Base-by-base conservation (phyloP, 2,888 invertebrate genomes). In the Melanchra persicariae region DNA sequence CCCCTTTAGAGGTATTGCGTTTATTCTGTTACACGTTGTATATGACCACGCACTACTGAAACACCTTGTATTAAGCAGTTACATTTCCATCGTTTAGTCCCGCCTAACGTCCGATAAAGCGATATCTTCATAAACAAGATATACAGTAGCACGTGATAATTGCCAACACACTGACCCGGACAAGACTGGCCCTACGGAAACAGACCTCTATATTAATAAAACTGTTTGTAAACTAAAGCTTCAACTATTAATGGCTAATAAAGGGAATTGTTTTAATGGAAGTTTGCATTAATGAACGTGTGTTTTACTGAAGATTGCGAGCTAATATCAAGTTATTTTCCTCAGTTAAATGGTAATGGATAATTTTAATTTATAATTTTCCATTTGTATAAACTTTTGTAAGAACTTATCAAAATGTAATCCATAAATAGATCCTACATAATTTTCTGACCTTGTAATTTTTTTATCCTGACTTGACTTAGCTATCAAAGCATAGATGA, bases 111-210 rank as follows among this genome's bases (percentile, higher is more conserved):
- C 52, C 43, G 17, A 63, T 77, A 77, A 70, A 75, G 24, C 63
- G 26, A 75, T 83, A 70, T 72, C 59, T 65, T 52, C 52, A 63
- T 67, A 63, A 62, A 74, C 55, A 74, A 70, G 65, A 71, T 73
- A 47, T 62, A 67, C 60, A 74, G 45, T 43, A 58, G 37, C 52
- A 65, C 74, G 81, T 77, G 81, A 64, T 82, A 73, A 80, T 83
- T 81, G 69, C 49, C 49, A 19, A 73, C 61, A 60, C 69, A 71
- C 59, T 83, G 66, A 69, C 81, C 70, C 70, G 26, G 9, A 73
- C 72, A 63, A 70, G 47, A 70, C 24, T 10, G 47, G 37, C 45
- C 55, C 45, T 51, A 70, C 52, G 49, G 45, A 58, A 65, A 69
- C 72, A 58, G 58, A 55, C 70, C 49, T 58, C 49, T 58, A 37